A percentile compares a stretch with the other conserved stretches of the same genome.
Evolutionary conservation across 2,113 vertebrate species (phyloP).

Genomic region (Leuciscus idus): DNA sequence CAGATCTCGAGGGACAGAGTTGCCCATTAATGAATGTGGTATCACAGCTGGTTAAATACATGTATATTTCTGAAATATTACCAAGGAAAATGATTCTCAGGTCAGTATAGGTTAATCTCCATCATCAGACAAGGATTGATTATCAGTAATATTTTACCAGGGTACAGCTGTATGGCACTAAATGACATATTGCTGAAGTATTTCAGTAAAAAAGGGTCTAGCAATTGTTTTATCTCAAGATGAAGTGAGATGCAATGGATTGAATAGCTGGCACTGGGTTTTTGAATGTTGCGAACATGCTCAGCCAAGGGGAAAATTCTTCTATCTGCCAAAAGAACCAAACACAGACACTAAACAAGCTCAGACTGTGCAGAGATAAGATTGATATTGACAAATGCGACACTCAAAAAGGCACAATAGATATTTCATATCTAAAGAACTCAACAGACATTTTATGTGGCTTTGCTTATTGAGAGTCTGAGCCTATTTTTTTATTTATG

Average conservation of each 20-base stretch:
- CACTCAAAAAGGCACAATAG: constrained; percentile 6
- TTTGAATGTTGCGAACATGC: constrained; percentile 6
- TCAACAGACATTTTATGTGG: constrained; percentile 12
- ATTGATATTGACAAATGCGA: background rate
- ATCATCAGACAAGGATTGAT: background rate
- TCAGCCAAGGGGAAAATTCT: constrained; percentile 3
- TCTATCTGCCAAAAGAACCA: constrained; percentile 1
- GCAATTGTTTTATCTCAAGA: constrained; percentile 2
- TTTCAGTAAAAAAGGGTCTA: background rate
- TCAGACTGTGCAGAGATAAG: constrained; percentile 11
- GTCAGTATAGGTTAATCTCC: background rate
- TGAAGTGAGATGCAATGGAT: background rate
- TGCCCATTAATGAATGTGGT: background rate
- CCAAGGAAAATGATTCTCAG: background rate
- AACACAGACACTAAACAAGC: constrained; percentile 24
- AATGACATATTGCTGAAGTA: background rate
- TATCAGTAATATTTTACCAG: background rate
- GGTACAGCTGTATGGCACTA: background rate
- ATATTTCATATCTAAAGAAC: constrained; percentile 3
- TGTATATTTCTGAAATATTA: background rate
- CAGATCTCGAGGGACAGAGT: no score
- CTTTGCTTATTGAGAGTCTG: background rate
- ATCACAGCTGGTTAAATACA: background rate
- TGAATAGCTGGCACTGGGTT: constrained; percentile 25
- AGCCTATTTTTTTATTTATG: background rate